These are phyloP conservation scores for Prenolepis imparis DNA, from an alignment of 2,888 invertebrate species.

Conservation along the genomic window DNA sequence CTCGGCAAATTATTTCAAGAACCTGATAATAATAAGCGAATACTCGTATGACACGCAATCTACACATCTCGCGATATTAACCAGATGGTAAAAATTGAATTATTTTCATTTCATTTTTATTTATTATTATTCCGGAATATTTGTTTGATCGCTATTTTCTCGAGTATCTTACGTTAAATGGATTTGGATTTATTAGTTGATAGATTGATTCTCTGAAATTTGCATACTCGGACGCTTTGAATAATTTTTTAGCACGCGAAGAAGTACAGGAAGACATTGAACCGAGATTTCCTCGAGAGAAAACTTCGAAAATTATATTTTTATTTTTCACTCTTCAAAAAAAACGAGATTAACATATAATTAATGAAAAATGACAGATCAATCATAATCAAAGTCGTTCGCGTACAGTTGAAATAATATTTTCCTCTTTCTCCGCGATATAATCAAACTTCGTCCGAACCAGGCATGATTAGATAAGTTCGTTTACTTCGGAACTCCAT, in stretches of 20 bases:
- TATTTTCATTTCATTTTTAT: neutral
- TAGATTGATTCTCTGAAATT: too few relatives aligned
- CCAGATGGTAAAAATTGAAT: neutral
- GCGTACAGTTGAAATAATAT: neutral
- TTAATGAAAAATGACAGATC: neutral
- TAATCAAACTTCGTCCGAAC: conserved; percentile 3
- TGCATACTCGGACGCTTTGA: neutral
- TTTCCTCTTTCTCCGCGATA: neutral
- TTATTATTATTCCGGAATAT: neutral
- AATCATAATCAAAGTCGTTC: neutral
- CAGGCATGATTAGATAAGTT: neutral
- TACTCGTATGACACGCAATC: neutral
- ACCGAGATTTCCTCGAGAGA: neutral
- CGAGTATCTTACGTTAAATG: too few relatives aligned
- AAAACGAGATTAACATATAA: neutral
- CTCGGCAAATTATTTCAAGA: neutral
- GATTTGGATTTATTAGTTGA: too few relatives aligned
- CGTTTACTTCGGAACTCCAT: neutral
- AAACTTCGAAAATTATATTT: neutral
- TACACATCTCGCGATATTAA: neutral
- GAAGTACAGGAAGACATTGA: neutral
- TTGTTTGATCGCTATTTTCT: too few relatives aligned
- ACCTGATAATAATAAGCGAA: neutral
- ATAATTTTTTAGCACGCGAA: neutral
- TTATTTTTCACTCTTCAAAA: neutral